Percentiles rank a stretch among this genome's conserved stretches.
These are phyloP conservation scores for Pyrrhia umbra DNA, from an alignment of 2,888 invertebrate species.

Conservation along the genomic window DNA sequence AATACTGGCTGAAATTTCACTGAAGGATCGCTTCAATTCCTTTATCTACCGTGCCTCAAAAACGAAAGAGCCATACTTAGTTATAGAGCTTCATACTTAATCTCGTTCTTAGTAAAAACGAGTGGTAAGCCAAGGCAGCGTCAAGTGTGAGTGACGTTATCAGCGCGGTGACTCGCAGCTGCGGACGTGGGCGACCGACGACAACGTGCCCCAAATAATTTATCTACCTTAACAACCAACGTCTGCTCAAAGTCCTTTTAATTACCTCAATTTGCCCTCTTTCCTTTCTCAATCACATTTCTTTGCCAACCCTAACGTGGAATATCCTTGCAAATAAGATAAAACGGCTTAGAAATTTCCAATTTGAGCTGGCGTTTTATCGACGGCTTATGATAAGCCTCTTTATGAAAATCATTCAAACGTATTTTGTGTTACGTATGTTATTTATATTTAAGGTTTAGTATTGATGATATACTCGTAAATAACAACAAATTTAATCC, in stretches of 20 bases:
- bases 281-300: conserved; percentile 51
- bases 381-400: conserved; percentile 52
- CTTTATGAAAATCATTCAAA: conserved; percentile 53
- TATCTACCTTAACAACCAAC: conserved; percentile 72
- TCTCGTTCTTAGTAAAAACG: conserved; percentile 72
- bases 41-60: conserved; percentile 60
- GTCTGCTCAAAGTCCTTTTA: conserved; percentile 79
- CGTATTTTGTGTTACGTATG: conserved; percentile 34
- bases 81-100: conserved; percentile 72
- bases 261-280: conserved; percentile 75
- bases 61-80: conserved; percentile 61
- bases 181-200: conserved; percentile 63
- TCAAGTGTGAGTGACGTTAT: conserved; percentile 85
- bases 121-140: conserved; percentile 72
- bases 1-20: conserved; percentile 42
- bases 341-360: conserved; percentile 50
- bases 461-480: too few species aligned
- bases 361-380: conserved; percentile 48
- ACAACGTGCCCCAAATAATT: conserved; percentile 71
- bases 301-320: conserved; percentile 39
- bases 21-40: conserved; percentile 53
- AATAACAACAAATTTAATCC: too few species aligned
- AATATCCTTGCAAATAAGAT: conserved; percentile 32
- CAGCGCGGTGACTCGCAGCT: conserved; percentile 73
- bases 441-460: conserved; percentile 31